These are phyloP conservation scores for Eclectus roratus DNA, from an alignment of 2,113 vertebrate genomes.

Conservation along the genomic window DNA sequence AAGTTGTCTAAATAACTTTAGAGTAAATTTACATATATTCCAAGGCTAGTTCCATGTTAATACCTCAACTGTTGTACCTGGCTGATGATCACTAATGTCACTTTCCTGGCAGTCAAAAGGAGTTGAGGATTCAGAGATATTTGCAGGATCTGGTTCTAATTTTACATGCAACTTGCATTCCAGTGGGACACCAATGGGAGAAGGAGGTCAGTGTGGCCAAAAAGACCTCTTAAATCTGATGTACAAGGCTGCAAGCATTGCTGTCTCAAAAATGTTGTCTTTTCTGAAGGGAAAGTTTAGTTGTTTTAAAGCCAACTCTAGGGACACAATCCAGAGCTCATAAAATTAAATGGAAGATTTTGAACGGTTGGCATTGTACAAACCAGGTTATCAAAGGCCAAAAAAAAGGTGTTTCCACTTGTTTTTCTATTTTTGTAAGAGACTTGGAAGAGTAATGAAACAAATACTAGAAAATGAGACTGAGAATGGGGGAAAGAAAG, in stretches of 20 bases:
- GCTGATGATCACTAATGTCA: background rate
- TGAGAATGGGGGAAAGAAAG: background rate
- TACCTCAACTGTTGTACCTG: background rate
- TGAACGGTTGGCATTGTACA: background rate
- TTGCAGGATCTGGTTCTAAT: background rate
- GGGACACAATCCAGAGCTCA: background rate
- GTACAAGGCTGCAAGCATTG: background rate
- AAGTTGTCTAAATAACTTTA: background rate
- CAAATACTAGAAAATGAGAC: background rate
- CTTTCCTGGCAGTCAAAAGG: background rate
- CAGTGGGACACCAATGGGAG: background rate
- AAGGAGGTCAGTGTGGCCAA: background rate
- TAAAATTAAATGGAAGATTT: background rate
- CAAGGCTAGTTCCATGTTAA: background rate
- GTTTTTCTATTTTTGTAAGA: background rate
- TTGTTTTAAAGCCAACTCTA: background rate
- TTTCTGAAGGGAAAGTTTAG: background rate
- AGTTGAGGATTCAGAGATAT: background rate
- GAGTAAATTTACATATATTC: background rate
- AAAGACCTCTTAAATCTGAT: background rate
- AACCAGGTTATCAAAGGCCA: background rate
- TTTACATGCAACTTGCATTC: background rate
- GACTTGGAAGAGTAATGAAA: background rate
- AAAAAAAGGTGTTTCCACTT: background rate
- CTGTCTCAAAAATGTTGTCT: background rate